phyloP scores from a whole-genome alignment of 2,797 vertebrate species.

The Limosa lapponica region DNA sequence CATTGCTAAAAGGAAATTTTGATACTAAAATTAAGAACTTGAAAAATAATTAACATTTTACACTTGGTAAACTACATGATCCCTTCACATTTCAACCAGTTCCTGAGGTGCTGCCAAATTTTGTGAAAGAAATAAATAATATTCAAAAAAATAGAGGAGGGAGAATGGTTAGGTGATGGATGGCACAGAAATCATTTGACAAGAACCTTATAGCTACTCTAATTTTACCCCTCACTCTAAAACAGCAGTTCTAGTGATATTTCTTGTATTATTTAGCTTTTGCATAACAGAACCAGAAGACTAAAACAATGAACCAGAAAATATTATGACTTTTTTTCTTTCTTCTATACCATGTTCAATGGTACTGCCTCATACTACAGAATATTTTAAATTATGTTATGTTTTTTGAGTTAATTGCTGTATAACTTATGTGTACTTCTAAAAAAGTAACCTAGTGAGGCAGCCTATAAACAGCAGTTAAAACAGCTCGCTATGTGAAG shows the following conservation, averaged over 20 bases:
- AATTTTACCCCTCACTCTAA: background rate
- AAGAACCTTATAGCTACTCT: background rate
- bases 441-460: background rate
- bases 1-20: background rate
- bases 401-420: background rate
- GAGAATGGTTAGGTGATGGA: background rate
- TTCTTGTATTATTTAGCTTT: background rate
- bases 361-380: background rate
- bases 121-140: background rate
- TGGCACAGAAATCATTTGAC: background rate
- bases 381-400: background rate
- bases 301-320: background rate
- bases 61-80: background rate
- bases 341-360: background rate
- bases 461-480: background rate
- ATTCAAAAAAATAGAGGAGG: rapidly evolving
- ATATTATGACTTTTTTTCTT: background rate
- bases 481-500: background rate
- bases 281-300: background rate
- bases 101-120: background rate
- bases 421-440: background rate
- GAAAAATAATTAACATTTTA: background rate
- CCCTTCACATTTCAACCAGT: background rate
- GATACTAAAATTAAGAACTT: background rate
- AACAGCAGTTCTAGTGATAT: background rate